Base-by-base conservation (phyloP, 2,797 vertebrate species). In the Chloroceryle inda region DNA sequence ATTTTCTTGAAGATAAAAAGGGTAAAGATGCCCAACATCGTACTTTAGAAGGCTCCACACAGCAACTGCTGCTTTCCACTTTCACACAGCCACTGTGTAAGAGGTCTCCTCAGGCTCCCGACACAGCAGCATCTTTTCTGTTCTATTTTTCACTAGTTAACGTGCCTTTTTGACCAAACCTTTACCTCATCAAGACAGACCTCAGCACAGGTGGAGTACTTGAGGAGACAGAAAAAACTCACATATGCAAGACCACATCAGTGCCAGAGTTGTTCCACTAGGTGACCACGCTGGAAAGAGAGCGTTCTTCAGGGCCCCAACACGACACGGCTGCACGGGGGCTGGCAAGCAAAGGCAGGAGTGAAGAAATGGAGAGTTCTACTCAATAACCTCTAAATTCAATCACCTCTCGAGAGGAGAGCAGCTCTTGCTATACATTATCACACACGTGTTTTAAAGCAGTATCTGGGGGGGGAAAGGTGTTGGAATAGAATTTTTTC, bases 121-220 rank as follows among this genome's bases (percentile, higher is more conserved):
- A 8, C 29, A 37, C 18, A 24, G 4, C 26, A 27, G 61, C 23
- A 24, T 1, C 13, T 2, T 5, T 5, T 62, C 21, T 9, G 20
- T 3, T 35, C 0, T 1, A 9, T 22, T 20, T 63, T 72, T 18
- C 2, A 19, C 8, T 33, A 4, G 15, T 4, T 0, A 21, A 8
- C 0, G 23, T 55, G 50, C 31, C 24, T 1, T 22, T 74, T 7
- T 22, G 27, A n/a, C 45, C 1, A 9, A 12, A 9, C 9, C n/a
- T 7, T 9, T 3, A 13, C 33, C 26, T 53, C 69, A 64, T 59
- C 23, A 55, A 58, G 53, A 59, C 2, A 68, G 35, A 68, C 5
- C 11, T 53, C 53, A 75, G 61, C 42, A 71, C 11, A 53, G 0
- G 8, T 16, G 27, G 62, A 59, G 20, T 45, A 63, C 42, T 42